A percentile compares a stretch with the other conserved stretches of the same genome.
These are phyloP conservation scores for Umimayanthus chanpuru DNA, from an alignment of 92 coral and sea anemone genomes.

Conservation along the genomic window DNA sequence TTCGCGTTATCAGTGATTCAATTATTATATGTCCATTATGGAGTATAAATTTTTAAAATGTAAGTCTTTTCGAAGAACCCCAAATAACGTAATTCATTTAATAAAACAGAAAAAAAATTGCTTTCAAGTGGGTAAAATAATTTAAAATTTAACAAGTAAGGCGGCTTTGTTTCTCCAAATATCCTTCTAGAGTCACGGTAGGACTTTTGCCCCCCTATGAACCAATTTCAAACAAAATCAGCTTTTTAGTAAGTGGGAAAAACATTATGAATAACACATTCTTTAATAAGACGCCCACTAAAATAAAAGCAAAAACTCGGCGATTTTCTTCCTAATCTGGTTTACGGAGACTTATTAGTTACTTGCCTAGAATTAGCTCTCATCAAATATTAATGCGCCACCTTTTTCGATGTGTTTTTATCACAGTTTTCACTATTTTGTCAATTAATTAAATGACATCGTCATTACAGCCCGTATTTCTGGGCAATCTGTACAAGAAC, in stretches of 20 bases:
- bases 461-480: slow-evolving; percentile 33
- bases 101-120: slow-evolving; percentile 68
- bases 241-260: neutral
- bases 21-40: slow-evolving; percentile 65
- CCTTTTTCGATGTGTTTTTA: slow-evolving; percentile 32
- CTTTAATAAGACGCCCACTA: neutral
- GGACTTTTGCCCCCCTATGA: slow-evolving; percentile 49
- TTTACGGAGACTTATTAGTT: slow-evolving; percentile 23
- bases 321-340: slow-evolving; percentile 17
- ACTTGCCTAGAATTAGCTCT: slow-evolving; percentile 22
- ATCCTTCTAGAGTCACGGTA: slow-evolving; percentile 52
- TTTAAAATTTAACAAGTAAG: slow-evolving; percentile 61
- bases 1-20: slow-evolving; percentile 65
- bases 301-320: neutral
- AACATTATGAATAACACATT: neutral
- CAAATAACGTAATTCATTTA: slow-evolving; percentile 75
- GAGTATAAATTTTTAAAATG: slow-evolving; percentile 74
- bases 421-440: slow-evolving; percentile 42
- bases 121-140: slow-evolving; percentile 53
- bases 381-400: slow-evolving; percentile 35
- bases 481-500: slow-evolving; percentile 20
- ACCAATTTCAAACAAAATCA: slow-evolving; percentile 8
- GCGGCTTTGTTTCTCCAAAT: slow-evolving; percentile 39
- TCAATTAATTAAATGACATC: slow-evolving; percentile 48
- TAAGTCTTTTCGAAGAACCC: slow-evolving; percentile 49